Conservation (phyloP, 1,140 invertebrate species). For the Heliconius himera region DNA sequence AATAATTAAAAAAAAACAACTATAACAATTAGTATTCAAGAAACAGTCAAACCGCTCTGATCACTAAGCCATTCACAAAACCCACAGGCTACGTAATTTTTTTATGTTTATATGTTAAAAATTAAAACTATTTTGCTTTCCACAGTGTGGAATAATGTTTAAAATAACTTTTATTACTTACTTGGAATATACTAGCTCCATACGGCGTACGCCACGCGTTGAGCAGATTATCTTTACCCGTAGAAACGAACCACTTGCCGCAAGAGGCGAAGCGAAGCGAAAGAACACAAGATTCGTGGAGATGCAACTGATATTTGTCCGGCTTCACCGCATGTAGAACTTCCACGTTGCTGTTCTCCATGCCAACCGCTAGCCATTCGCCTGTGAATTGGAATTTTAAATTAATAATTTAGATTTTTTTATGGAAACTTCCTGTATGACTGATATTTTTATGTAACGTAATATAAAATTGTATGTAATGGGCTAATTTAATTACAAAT, state of each 20-base stretch:
- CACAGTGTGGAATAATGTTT: no score
- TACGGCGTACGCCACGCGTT: conserved; percentile 99
- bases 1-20: no score
- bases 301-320: conserved; percentile 98
- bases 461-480: no score
- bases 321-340: conserved; percentile 96
- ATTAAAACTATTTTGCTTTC: no score
- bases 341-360: conserved; percentile 99
- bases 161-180: conserved; percentile 75
- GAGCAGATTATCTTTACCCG: conserved; percentile 98
- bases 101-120: no score
- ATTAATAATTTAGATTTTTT: neutral
- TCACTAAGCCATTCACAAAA: no score
- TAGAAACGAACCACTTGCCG: conserved; percentile 99
- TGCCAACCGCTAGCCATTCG: conserved; percentile 99
- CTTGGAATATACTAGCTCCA: conserved; percentile 99
- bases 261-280: conserved; percentile 98
- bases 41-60: no score
- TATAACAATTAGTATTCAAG: no score
- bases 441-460: no score
- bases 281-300: conserved; percentile 99
- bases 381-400: conserved; percentile 82
- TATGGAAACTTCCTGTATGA: no score
- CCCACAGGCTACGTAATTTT: no score
- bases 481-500: no score